These are phyloP conservation scores for Rhaphigaster nebulosa DNA, from an alignment of 2,888 invertebrate species.

Conservation along the genomic window DNA sequence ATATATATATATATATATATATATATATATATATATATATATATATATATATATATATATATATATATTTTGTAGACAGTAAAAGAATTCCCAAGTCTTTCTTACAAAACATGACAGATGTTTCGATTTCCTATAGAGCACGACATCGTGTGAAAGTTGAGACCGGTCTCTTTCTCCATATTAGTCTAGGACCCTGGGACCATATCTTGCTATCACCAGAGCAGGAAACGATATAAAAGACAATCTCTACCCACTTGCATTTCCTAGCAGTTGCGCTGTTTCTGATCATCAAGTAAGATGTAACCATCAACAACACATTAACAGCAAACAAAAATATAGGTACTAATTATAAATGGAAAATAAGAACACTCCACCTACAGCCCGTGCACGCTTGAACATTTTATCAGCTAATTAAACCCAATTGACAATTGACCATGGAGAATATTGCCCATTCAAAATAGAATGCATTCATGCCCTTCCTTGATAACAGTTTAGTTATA, in stretches of 20 bases:
- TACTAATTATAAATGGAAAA: not conserved
- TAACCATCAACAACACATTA: not conserved
- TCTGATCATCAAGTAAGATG: not conserved
- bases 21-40: too few species aligned
- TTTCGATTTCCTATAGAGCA: not conserved
- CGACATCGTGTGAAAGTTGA: slow-evolving; percentile 37
- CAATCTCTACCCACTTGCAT: not conserved
- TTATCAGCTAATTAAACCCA: not conserved
- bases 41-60: too few species aligned
- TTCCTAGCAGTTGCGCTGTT: not conserved
- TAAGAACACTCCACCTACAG: not conserved
- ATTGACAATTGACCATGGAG: not conserved
- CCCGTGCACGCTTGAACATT: not conserved
- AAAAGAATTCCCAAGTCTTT: not conserved
- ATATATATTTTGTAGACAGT: not conserved
- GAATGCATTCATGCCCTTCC: not conserved
- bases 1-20: too few species aligned
- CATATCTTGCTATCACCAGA: slow-evolving; percentile 36
- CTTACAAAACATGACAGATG: slow-evolving; percentile 17
- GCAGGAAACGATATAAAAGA: not conserved
- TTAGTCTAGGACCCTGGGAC: not conserved
- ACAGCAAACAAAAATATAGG: not conserved
- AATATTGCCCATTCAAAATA: not conserved
- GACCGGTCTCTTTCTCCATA: slow-evolving; percentile 29
- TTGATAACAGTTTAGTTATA: not conserved